Base-by-base conservation (phyloP, 2,113 vertebrate species). In the Melanotaenia duboulayi region DNA sequence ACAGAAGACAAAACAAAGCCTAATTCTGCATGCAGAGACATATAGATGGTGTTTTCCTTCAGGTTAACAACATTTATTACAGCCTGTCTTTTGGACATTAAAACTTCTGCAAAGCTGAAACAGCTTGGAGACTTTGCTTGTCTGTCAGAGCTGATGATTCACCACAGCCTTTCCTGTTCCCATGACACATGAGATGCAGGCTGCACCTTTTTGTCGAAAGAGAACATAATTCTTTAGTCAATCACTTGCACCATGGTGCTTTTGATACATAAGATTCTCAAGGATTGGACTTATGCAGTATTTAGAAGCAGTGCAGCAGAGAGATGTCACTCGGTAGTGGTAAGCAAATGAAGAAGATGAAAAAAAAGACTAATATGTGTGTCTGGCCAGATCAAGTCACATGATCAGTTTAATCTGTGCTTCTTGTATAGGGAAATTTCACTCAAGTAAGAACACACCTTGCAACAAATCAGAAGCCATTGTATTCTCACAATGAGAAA, bases 121-220 rank as follows among this genome's bases (percentile, higher is more conserved):
- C 4, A 14, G 61, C 54, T 74, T 17, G 25, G 28, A 80, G 61
- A 63, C 42, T 16, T 19, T 54, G 46, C 9, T 32, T 11, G 48
- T 71, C 61, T 78, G 62, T 28, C 74, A 76, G 59, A 2, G 24
- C 58, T 60, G 71, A 65, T 89, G 87, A 89, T 68, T 90, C 85
- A 89, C 75, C 52, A 52, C 35, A 61, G 81, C 65, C 78, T 70
- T 82, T 66, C 69, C 76, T 66, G 66, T 79, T 85, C 35, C 50
- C 4, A 4, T 81, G 84, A 87, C 78, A 91, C 80, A 85, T 46
- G 28, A 66, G 73, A 87, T 61, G 25, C 68, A 65, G 80, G 62
- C 81, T 71, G 72, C 28, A 22, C 68, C 46, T 37, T 52, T 57
- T 55, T 85, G 76, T 87, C 78, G 79, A 66, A 56, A 74, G 73